phyloP scores from a whole-genome alignment of 1,140 invertebrate species.

The Eupristina koningsbergeri region DNA sequence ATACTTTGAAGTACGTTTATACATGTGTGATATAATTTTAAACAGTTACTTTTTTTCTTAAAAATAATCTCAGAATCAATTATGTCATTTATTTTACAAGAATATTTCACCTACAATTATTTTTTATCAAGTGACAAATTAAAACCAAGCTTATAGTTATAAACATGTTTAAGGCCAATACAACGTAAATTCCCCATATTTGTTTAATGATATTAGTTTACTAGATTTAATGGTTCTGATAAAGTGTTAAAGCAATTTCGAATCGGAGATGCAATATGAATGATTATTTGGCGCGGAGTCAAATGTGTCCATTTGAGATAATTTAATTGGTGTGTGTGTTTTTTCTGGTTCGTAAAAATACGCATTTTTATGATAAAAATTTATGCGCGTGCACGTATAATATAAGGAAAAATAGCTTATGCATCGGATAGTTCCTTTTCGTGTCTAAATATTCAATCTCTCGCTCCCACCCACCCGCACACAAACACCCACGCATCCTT shows the following conservation, averaged over 20 bases:
- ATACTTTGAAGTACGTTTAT: too few species aligned
- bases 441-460: constrained; percentile 47
- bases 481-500: background rate
- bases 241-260: background rate
- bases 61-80: too few species aligned
- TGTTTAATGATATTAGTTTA: background rate
- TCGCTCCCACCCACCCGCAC: background rate
- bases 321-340: background rate
- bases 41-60: too few species aligned
- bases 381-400: constrained; percentile 43
- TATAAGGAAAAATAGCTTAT: constrained; percentile 48
- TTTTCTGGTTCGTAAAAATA: constrained; percentile 5
- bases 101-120: too few species aligned
- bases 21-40: too few species aligned
- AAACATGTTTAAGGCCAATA: too few species aligned
- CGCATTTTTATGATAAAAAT: background rate
- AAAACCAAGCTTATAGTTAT: too few species aligned
- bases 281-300: background rate
- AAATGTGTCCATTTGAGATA: constrained; percentile 9
- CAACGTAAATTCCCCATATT: too few species aligned
- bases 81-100: too few species aligned
- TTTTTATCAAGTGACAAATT: too few species aligned
- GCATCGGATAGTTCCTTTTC: constrained; percentile 43
- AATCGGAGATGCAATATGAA: background rate
- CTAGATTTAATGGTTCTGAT: background rate